Evolutionary conservation across 2,797 vertebrate genomes (phyloP).

Genomic region (Pristis pectinata): DNA sequence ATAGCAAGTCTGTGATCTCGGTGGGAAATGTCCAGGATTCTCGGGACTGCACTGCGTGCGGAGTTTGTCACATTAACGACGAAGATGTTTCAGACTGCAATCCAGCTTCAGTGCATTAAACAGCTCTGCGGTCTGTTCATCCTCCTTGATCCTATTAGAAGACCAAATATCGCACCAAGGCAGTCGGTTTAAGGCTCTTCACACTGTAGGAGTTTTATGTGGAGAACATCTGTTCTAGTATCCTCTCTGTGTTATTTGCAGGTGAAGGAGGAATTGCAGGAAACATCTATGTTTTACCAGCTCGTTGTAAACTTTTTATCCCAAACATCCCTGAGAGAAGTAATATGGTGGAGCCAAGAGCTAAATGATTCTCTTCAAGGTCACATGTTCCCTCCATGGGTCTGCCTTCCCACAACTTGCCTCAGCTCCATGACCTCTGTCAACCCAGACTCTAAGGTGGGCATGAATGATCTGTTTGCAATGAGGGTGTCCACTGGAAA

Average conservation of each 20-base stretch:
- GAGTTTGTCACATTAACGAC: neutral
- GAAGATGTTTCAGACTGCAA: neutral
- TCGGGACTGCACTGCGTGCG: neutral
- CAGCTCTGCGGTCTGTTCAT: neutral
- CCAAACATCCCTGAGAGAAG: slow-evolving; percentile 45
- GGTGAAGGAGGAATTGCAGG: slow-evolving; percentile 45
- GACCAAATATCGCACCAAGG: neutral
- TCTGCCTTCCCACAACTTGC: slow-evolving; percentile 49
- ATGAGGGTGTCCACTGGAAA: no score
- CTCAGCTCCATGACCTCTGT: slow-evolving; percentile 51
- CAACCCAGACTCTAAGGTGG: slow-evolving; percentile 51
- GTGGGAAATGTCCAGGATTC: neutral
- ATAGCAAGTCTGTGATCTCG: neutral
- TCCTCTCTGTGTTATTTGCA: slow-evolving; percentile 44
- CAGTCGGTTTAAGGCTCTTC: neutral
- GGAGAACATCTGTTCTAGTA: neutral
- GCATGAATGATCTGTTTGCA: neutral
- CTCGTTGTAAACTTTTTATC: slow-evolving; percentile 53
- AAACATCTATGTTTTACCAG: slow-evolving; percentile 48
- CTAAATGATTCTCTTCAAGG: slow-evolving; percentile 47
- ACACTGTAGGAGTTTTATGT: neutral
- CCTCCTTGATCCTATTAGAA: neutral
- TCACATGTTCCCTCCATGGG: slow-evolving; percentile 43
- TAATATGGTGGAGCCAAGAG: slow-evolving; percentile 52
- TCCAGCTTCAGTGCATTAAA: neutral